phyloP scores from a whole-genome alignment of 2,888 invertebrate species.

The Maniola hyperantus region DNA sequence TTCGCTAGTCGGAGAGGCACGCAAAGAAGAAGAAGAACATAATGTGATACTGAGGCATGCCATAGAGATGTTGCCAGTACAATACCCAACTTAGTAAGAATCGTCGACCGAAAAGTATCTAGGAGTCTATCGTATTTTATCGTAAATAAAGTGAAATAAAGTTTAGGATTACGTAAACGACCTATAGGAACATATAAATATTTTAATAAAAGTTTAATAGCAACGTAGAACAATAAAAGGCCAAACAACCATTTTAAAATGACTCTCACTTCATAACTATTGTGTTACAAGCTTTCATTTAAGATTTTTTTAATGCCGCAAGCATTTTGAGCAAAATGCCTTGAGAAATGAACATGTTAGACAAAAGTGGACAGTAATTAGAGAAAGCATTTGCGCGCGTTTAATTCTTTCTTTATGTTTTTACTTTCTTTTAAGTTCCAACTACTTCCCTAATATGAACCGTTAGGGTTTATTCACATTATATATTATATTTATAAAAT shows the following conservation, averaged over 20 bases:
- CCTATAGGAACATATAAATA: neutral
- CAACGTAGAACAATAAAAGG: neutral
- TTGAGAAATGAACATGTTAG: conserved; percentile 30
- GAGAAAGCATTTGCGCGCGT: conserved; percentile 31
- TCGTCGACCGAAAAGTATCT: too few relatives aligned
- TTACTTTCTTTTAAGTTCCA: conserved; percentile 29
- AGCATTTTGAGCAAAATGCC: conserved; percentile 14
- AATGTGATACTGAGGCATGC: too few relatives aligned
- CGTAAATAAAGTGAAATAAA: too few relatives aligned
- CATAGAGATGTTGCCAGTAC: too few relatives aligned
- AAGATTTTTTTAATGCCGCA: conserved; percentile 22
- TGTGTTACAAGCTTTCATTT: conserved; percentile 26
- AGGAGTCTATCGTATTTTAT: too few relatives aligned
- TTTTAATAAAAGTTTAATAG: neutral
- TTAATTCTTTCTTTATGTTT: conserved; percentile 12
- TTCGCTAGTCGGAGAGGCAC: too few relatives aligned
- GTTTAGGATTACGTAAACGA: too few relatives aligned
- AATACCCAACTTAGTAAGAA: too few relatives aligned
- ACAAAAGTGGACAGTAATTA: conserved; percentile 32
- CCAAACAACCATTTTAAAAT: conserved; percentile 7
- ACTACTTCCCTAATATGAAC: neutral
- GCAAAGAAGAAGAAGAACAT: too few relatives aligned
- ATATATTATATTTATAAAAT: neutral
- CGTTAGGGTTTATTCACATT: neutral
- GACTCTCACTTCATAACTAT: conserved; percentile 29